phyloP scores from a whole-genome alignment of 2,888 invertebrate genomes.

The Exocentrus adspersus region DNA sequence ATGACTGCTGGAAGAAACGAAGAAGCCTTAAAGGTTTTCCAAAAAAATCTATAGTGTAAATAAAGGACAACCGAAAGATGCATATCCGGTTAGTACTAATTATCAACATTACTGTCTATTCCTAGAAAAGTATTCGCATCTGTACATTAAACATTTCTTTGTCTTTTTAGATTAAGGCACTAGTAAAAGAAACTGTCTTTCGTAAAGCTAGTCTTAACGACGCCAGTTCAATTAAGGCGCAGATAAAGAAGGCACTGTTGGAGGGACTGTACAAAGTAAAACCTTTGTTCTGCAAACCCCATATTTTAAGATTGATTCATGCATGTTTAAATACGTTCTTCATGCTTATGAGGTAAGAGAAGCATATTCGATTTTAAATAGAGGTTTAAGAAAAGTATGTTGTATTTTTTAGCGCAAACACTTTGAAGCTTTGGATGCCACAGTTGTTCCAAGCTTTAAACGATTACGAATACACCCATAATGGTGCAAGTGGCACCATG shows the following conservation, averaged over 20 bases:
- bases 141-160: too few relatives aligned
- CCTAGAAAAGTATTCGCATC: too few relatives aligned
- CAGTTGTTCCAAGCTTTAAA: constrained; percentile 20
- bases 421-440: constrained; percentile 14
- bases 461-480: constrained; percentile 11
- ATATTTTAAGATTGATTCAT: constrained; percentile 1
- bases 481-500: constrained; percentile 4
- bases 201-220: background rate
- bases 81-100: constrained; percentile 17
- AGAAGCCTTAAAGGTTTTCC: constrained; percentile 73
- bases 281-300: constrained; percentile 6
- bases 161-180: constrained; percentile 4
- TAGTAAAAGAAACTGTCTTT: background rate
- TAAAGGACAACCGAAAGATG: constrained; percentile 57
- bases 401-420: constrained; percentile 2
- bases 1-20: constrained; percentile 74
- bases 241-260: background rate
- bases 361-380: background rate
- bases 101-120: too few relatives aligned
- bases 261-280: constrained; percentile 16
- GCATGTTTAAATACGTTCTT: constrained; percentile 8
- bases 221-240: background rate
- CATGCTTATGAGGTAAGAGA: constrained; percentile 6
- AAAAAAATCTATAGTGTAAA: constrained; percentile 73
- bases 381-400: background rate